Evolutionary conservation across 1,140 invertebrate genomes (phyloP).

Genomic region (Lepidurus apus): DNA sequence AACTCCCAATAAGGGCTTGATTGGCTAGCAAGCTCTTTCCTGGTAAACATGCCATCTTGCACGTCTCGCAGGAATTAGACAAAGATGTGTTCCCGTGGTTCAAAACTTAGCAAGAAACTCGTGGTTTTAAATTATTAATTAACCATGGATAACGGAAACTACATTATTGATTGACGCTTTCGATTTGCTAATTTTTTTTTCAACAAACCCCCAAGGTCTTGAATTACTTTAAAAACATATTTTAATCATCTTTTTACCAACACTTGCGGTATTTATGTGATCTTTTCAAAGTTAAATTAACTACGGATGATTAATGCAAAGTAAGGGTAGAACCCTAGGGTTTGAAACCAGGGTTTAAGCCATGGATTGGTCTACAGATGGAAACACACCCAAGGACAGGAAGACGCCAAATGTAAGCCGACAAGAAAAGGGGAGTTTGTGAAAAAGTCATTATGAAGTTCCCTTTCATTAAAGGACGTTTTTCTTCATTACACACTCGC

Average conservation of each 20-base stretch:
- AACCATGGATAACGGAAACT: not conserved
- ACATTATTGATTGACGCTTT: not conserved
- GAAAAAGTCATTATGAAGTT: not conserved
- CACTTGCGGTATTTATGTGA: no score
- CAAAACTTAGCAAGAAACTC: no score
- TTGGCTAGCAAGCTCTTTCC: not conserved
- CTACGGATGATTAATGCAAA: not conserved
- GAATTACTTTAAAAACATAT: no score
- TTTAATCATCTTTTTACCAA: no score
- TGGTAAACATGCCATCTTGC: not conserved
- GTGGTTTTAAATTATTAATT: not conserved
- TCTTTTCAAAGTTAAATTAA: not conserved
- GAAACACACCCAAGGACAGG: constrained; percentile 16
- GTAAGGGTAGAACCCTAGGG: not conserved
- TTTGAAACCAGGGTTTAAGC: not conserved
- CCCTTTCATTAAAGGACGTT: not conserved
- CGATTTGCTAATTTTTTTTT: no score
- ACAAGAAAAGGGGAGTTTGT: not conserved
- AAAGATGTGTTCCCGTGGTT: not conserved
- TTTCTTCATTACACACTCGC: no score
- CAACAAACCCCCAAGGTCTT: no score
- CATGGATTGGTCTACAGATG: not conserved
- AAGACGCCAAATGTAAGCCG: not conserved
- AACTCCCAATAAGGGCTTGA: not conserved
- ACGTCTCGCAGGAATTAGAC: not conserved